Evolutionary conservation across 2,888 invertebrate genomes (phyloP).

Genomic region (Tolmerus cingulatus): DNA sequence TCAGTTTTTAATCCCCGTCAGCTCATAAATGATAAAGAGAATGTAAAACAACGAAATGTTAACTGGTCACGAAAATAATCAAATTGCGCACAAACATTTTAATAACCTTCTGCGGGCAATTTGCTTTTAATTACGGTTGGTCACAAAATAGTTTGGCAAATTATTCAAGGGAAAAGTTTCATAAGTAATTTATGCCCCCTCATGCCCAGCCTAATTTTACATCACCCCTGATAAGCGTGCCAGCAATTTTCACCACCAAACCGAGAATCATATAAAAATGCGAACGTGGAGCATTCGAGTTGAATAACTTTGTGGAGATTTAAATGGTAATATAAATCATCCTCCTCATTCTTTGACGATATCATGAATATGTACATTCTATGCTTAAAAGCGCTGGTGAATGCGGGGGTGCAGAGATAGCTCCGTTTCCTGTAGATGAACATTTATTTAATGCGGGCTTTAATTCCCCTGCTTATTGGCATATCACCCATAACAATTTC

Average conservation of each 20-base stretch:
- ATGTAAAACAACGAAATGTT: background rate
- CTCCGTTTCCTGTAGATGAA: background rate
- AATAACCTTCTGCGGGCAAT: background rate
- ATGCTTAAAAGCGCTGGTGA: background rate
- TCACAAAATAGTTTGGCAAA: background rate
- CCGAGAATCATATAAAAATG: background rate
- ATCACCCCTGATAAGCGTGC: background rate
- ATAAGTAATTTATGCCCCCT: background rate
- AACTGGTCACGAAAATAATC: background rate
- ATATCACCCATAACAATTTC: background rate
- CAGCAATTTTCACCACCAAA: background rate
- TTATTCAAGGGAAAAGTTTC: background rate
- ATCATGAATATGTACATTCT: background rate
- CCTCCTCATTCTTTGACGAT: background rate
- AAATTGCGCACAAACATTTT: background rate
- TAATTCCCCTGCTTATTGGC: background rate
- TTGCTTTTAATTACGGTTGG: background rate
- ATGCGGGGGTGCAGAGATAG: background rate
- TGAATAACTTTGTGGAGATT: background rate
- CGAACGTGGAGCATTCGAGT: background rate
- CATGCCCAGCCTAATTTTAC: background rate
- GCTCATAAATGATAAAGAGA: background rate
- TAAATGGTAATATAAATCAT: background rate
- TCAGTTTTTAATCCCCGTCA: background rate
- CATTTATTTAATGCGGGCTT: background rate